phyloP scores from a whole-genome alignment of 2,113 vertebrate genomes.

The Toxotes chatareus region DNA sequence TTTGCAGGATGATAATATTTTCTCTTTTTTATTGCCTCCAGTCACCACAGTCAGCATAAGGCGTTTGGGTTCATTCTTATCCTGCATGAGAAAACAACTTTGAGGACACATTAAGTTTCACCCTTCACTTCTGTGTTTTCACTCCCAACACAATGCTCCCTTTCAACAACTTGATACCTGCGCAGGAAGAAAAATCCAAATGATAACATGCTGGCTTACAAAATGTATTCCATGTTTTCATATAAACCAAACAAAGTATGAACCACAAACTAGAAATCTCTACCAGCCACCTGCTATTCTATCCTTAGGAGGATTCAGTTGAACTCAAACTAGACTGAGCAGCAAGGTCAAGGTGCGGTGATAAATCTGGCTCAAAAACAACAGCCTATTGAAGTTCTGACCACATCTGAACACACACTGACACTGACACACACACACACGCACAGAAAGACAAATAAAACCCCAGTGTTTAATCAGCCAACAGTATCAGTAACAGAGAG shows the following conservation, averaged over 20 bases:
- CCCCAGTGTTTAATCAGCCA: slow-evolving; percentile 35
- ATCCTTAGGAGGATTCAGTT: slow-evolving; percentile 7
- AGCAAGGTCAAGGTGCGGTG: slow-evolving; percentile 21
- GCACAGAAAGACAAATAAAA: slow-evolving; percentile 58
- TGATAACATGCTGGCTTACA: neutral
- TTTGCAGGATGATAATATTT: neutral
- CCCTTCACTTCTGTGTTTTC: neutral
- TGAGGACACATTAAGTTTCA: neutral
- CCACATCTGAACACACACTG: neutral
- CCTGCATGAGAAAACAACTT: neutral
- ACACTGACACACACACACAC: neutral
- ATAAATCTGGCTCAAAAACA: slow-evolving; percentile 31
- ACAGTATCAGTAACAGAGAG: slow-evolving; percentile 34
- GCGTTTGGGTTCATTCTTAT: neutral
- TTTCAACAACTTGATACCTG: slow-evolving; percentile 17
- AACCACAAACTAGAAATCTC: slow-evolving; percentile 13
- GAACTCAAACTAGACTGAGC: slow-evolving; percentile 7
- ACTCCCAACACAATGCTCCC: neutral
- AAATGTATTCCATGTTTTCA: slow-evolving; percentile 31
- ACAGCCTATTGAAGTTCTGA: slow-evolving; percentile 10
- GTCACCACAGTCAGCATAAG: neutral
- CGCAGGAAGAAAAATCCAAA: slow-evolving; percentile 9
- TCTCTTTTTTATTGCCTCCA: neutral
- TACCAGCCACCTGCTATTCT: slow-evolving; percentile 11
- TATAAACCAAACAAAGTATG: slow-evolving; percentile 21